Base-by-base conservation (phyloP, 2,888 invertebrate species). In the Drosophila basisetae region DNA sequence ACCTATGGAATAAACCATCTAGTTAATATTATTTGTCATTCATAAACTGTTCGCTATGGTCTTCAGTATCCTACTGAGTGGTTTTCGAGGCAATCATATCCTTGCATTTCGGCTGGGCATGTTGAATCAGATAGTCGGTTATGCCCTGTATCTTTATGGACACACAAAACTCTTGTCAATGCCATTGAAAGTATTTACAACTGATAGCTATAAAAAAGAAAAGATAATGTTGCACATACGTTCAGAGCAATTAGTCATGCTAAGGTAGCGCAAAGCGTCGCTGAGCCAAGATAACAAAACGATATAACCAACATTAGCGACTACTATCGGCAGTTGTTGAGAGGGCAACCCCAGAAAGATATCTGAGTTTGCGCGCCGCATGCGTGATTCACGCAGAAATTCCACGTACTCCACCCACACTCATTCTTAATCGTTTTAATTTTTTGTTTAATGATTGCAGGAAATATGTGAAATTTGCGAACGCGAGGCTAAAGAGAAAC, bases 401-500 rank as follows among this genome's bases (percentile, higher is more conserved):
- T 33, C 43, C 60, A 47, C 13, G 25, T 9, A 58, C 22, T 13
- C 2, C 10, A 16, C n/a, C 11, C 39, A 37, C 16, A 28, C 9
- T 55, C 33, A 65, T 66, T 66, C 37, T 56, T 61, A 60, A 68
- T 62, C 37, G 18, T 64, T 25, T 25, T 28, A 11, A 28, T n/a
- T 58, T 30, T 50, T 66, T 37, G 16, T 39, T 53, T 28, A 33
- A 22, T 61, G 37, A 63, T 95, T 95, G 47, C 94, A 98, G 97
- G 95, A 95, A 94, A 96, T 98, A 84, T 95, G 96, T 50, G 94
- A 95, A 78, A 95, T 96, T 92, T 96, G 96, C 92, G 95, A 95
- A 70, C 94, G 94, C 74, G 95, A 95, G 91, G 94, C 93, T 33
- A 93, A 94, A 59, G 95, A 95, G 90, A 95, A 95, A 70, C 95